These are phyloP conservation scores for Pachycephus smyrnensis DNA, from an alignment of 2,888 invertebrate species.

Conservation along the genomic window DNA sequence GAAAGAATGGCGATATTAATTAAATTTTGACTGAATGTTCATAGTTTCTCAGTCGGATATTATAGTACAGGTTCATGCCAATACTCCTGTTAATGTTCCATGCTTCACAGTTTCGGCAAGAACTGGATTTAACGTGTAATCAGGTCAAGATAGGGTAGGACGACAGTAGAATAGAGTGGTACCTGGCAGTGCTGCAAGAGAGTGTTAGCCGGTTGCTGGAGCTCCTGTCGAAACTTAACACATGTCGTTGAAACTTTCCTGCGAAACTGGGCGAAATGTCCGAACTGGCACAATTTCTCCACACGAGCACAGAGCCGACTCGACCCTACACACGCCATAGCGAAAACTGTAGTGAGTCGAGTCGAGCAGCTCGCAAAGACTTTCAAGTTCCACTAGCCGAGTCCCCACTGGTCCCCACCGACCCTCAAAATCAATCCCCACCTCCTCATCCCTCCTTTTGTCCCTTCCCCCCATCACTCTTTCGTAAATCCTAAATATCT, in stretches of 20 bases:
- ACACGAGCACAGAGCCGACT: slow-evolving; percentile 86
- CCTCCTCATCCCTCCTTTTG: slow-evolving; percentile 10
- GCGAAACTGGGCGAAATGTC: slow-evolving; percentile 72
- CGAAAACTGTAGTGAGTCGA: slow-evolving; percentile 79
- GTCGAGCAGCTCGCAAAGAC: slow-evolving; percentile 52
- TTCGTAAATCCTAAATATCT: too few relatives aligned
- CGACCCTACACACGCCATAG: slow-evolving; percentile 87
- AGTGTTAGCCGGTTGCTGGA: slow-evolving; percentile 68
- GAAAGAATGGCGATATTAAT: too few relatives aligned
- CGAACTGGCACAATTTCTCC: slow-evolving; percentile 85
- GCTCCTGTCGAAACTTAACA: slow-evolving; percentile 77
- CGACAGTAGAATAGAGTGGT: slow-evolving; percentile 8
- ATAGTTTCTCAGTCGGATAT: too few relatives aligned
- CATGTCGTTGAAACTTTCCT: slow-evolving; percentile 76
- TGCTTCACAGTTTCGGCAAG: too few relatives aligned
- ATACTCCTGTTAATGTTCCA: too few relatives aligned
- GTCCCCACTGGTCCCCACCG: slow-evolving; percentile 46
- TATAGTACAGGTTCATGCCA: too few relatives aligned
- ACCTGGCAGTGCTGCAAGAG: slow-evolving; percentile 68
- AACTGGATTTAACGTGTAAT: too few relatives aligned
- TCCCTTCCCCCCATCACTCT: too few relatives aligned
- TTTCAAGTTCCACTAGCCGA: slow-evolving; percentile 53
- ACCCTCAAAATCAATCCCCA: slow-evolving; percentile 28
- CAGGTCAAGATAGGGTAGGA: too few relatives aligned
- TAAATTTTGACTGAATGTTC: too few relatives aligned